A percentile compares a stretch with the other conserved stretches of the same genome.
Evolutionary conservation across 2,797 vertebrate species (phyloP).

Genomic region (Squalus acanthias): DNA sequence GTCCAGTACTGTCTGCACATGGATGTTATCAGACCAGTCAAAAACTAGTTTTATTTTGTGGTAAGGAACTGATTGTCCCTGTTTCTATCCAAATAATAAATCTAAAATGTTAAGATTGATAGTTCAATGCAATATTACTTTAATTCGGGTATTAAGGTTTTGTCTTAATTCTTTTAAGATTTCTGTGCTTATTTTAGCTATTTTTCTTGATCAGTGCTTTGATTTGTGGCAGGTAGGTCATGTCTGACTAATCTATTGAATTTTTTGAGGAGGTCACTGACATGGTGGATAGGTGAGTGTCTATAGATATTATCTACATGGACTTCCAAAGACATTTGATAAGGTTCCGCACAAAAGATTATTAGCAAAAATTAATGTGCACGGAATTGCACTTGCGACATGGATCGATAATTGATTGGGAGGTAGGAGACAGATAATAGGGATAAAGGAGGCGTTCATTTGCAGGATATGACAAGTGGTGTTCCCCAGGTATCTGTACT

Average conservation of each 20-base stretch:
- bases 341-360: background rate
- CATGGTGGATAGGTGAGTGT: background rate
- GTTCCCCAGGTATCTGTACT: too few species aligned
- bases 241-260: background rate
- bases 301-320: background rate
- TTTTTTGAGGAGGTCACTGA: background rate
- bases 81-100: background rate
- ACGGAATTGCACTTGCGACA: background rate
- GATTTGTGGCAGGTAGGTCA: background rate
- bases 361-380: background rate
- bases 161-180: background rate
- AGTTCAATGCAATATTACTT: background rate
- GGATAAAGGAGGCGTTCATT: background rate
- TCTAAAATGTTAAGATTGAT: background rate
- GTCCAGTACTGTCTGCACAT: background rate
- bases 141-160: background rate
- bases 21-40: background rate
- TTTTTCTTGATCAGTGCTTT: background rate
- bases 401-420: background rate
- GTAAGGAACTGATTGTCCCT: background rate
- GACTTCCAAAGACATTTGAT: background rate
- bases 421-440: background rate
- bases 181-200: constrained; percentile 7
- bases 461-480: background rate
- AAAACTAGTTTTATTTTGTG: background rate